A percentile compares a stretch with the other conserved stretches of the same genome.
These are phyloP conservation scores for Chrysina gloriosa DNA, from an alignment of 2,888 invertebrate species.

Conservation along the genomic window DNA sequence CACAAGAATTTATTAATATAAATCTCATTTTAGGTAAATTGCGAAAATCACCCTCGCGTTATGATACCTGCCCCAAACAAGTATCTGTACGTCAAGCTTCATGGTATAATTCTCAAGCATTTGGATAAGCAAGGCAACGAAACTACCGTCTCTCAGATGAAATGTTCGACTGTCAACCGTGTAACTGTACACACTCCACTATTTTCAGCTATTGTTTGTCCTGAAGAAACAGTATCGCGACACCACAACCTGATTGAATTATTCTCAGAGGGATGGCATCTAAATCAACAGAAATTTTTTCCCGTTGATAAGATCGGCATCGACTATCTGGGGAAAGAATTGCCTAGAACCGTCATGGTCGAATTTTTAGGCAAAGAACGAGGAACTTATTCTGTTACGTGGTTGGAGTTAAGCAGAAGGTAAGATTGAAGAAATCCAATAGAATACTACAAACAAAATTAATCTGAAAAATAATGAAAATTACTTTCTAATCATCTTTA, in stretches of 20 bases:
- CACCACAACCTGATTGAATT: slow-evolving; percentile 79
- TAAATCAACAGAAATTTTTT: slow-evolving; percentile 60
- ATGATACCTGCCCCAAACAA: slow-evolving; percentile 81
- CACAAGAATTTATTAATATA: neutral
- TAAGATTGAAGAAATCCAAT: no score
- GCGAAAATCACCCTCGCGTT: slow-evolving; percentile 83
- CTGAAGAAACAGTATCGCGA: slow-evolving; percentile 66
- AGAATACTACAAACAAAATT: no score
- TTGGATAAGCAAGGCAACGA: slow-evolving; percentile 69
- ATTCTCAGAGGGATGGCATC: slow-evolving; percentile 85
- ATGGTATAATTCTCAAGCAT: slow-evolving; percentile 69
- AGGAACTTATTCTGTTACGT: slow-evolving; percentile 80
- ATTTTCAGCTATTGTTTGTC: slow-evolving; percentile 71
- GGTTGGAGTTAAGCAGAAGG: slow-evolving; percentile 84
- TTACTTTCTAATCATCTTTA: no score
- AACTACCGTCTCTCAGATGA: slow-evolving; percentile 66
- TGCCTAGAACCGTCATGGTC: slow-evolving; percentile 77
- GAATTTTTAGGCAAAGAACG: slow-evolving; percentile 83
- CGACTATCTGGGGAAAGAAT: slow-evolving; percentile 72
- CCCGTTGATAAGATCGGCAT: slow-evolving; percentile 67
- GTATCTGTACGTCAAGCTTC: slow-evolving; percentile 82
- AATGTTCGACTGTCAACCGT: slow-evolving; percentile 82
- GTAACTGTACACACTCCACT: slow-evolving; percentile 80
- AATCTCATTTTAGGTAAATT: slow-evolving; percentile 72
- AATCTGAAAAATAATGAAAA: no score